A percentile compares a stretch with the other conserved stretches of the same genome.
Evolutionary conservation across 2,888 invertebrate genomes (phyloP).

Genomic region (Hirudinaria manillensis): DNA sequence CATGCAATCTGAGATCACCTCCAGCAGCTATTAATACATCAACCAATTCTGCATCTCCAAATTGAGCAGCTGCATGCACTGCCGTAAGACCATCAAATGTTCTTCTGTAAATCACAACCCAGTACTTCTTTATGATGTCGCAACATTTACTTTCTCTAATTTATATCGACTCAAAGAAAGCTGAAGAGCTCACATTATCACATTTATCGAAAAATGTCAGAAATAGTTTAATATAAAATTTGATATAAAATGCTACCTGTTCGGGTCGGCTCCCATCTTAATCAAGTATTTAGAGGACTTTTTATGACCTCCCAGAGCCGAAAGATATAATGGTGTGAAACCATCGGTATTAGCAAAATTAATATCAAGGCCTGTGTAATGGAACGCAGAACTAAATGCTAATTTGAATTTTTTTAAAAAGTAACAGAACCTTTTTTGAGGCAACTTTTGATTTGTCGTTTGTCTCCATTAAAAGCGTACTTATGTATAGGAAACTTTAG

Average conservation of each 20-base stretch:
- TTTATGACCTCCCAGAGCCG: conserved; percentile 50
- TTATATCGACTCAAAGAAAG: too few relatives aligned
- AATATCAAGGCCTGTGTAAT: conserved; percentile 45
- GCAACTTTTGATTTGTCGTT: too few relatives aligned
- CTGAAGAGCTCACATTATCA: too few relatives aligned
- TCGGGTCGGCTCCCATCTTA: conserved; percentile 55
- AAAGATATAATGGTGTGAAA: conserved; percentile 55
- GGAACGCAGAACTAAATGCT: not conserved
- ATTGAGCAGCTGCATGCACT: conserved; percentile 54
- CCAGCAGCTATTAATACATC: conserved; percentile 52
- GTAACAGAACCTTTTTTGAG: too few relatives aligned
- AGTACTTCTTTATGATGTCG: not conserved
- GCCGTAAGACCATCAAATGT: conserved; percentile 54
- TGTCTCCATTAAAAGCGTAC: too few relatives aligned
- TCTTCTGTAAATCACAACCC: conserved; percentile 42
- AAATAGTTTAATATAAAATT: too few relatives aligned
- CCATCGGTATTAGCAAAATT: conserved; percentile 50
- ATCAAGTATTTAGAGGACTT: conserved; percentile 50
- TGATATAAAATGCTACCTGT: conserved; percentile 45
- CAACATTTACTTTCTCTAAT: too few relatives aligned
- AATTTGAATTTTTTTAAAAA: too few relatives aligned
- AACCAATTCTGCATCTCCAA: conserved; percentile 49
- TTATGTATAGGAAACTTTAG: too few relatives aligned
- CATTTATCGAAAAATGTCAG: too few relatives aligned
- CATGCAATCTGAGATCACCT: conserved; percentile 55